Evolutionary conservation across 2,113 vertebrate species (phyloP), one percentile per base, ranked within the genome.

Genomic region (Entomyzon cyanotis): DNA sequence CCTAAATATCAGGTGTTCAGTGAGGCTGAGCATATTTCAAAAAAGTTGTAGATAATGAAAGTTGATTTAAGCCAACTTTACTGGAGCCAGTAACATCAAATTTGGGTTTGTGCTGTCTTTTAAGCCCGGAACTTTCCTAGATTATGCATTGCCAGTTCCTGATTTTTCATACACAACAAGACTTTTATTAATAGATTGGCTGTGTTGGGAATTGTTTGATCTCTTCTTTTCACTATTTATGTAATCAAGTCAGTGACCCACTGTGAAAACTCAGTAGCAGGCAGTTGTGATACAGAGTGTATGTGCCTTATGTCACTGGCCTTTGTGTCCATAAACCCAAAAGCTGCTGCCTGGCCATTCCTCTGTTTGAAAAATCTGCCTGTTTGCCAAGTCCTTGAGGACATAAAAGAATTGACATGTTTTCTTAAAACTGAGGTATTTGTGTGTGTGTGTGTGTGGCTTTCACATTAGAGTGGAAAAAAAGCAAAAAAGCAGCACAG

Each of bases 281-380:
- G 63, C 86, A 85, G 81, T 63, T 84, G 87, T 88, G 65, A 49
- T 77, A 53, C 74, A 76, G 83, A 59, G 42, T 81, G 23, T 60
- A 50, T 91, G 65, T 80, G 75, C 68, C 64, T 90, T 80, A 46
- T 96, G 92, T 95, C 95, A 94, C 58, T 87, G 92, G 69, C 92
- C 92, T 93, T 85, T 14, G 0, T 91, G 69, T 96, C 80, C 55
- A 50, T 94, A 91, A 97, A 94, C 79, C 81, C 84, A 89, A 88
- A 93, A 82, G 55, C 75, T 90, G 58, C 46, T 94, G 55, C 82
- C 73, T 80, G 23, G 28, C 41, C 55, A 42, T 68, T 89, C 17
- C 77, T 82, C 35, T 60, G 55, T 71, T 93, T 93, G 84, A 84
- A 64, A 93, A 91, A 74, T 55, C 30, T 80, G 50, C 53, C 55